Evolutionary conservation across 1,140 invertebrate genomes (phyloP).

Genomic region (Diachasmimorpha longicaudata): DNA sequence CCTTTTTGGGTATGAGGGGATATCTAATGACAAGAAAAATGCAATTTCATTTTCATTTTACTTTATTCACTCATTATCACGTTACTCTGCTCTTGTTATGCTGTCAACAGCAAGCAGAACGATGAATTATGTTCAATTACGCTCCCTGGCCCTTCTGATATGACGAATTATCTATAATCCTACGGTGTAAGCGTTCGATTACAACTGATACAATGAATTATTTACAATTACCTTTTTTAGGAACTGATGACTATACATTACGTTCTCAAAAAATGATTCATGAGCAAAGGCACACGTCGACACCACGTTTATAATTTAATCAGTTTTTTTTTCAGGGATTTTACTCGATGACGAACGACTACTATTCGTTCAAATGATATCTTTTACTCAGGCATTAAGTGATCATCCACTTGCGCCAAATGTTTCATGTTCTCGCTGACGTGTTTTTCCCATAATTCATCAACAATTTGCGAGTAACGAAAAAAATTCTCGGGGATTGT

Average conservation of each 20-base stretch:
- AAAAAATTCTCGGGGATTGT: not conserved
- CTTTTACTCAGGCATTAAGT: not conserved
- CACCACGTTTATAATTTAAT: slow-evolving; percentile 29
- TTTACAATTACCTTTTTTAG: not conserved
- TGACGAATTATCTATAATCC: not conserved
- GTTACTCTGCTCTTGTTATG: not conserved
- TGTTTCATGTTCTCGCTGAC: not conserved
- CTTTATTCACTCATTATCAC: not conserved
- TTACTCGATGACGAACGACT: not conserved
- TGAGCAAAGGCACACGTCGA: slow-evolving; percentile 43
- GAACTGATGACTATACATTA: not conserved
- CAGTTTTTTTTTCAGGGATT: not conserved
- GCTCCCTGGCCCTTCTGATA: not conserved
- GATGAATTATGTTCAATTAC: not conserved
- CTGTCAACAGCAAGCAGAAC: not conserved
- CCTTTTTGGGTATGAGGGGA: too few relatives aligned
- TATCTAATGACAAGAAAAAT: not conserved
- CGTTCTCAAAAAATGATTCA: slow-evolving; percentile 20
- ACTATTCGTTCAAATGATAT: not conserved
- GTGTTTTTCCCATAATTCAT: not conserved
- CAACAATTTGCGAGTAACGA: not conserved
- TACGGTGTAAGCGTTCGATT: not conserved
- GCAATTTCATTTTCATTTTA: not conserved
- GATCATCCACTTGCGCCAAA: not conserved
- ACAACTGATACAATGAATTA: not conserved